Percentiles rank a stretch among this genome's conserved stretches.
Evolutionary conservation across 1,140 invertebrate species (phyloP).

Genomic region (Drosophila takahashii): DNA sequence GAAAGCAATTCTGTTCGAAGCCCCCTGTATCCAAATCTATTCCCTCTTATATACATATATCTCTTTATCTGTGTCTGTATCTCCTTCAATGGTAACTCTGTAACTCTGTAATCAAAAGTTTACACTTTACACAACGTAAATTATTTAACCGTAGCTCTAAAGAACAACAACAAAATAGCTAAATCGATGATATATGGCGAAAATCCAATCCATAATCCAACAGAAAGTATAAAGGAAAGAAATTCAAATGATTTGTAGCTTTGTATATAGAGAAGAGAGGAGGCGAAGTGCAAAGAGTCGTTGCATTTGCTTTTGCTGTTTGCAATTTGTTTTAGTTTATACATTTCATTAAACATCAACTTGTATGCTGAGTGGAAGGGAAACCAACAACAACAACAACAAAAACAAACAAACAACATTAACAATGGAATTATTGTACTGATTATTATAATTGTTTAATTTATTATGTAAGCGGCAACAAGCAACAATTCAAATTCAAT

Average conservation of each 20-base stretch:
- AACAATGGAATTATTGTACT: slow-evolving; percentile 38
- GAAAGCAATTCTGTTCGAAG: slow-evolving; percentile 41
- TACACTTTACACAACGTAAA: slow-evolving; percentile 16
- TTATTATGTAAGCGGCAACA: slow-evolving; percentile 53
- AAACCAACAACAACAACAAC: slow-evolving; percentile 25
- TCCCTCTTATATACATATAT: slow-evolving; percentile 3
- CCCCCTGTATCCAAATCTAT: slow-evolving; percentile 19
- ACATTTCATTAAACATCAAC: slow-evolving; percentile 30
- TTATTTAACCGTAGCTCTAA: slow-evolving; percentile 19
- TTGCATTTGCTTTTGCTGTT: slow-evolving; percentile 38
- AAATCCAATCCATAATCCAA: not conserved
- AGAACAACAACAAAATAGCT: slow-evolving; percentile 11
- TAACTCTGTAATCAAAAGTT: slow-evolving; percentile 37
- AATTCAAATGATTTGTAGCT: slow-evolving; percentile 37
- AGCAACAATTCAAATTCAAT: slow-evolving; percentile 38
- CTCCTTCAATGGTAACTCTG: slow-evolving; percentile 22
- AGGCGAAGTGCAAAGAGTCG: slow-evolving; percentile 17
- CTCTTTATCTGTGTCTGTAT: slow-evolving; percentile 18
- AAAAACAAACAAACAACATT: slow-evolving; percentile 27
- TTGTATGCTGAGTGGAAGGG: slow-evolving; percentile 19
- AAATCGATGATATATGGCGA: slow-evolving; percentile 12
- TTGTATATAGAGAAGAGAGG: slow-evolving; percentile 42
- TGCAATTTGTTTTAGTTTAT: slow-evolving; percentile 46
- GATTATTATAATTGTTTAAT: slow-evolving; percentile 58
- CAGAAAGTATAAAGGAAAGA: not conserved